These are phyloP conservation scores for Callospermophilus lateralis DNA, from an alignment of 2,113 vertebrate species.

Conservation along the genomic window DNA sequence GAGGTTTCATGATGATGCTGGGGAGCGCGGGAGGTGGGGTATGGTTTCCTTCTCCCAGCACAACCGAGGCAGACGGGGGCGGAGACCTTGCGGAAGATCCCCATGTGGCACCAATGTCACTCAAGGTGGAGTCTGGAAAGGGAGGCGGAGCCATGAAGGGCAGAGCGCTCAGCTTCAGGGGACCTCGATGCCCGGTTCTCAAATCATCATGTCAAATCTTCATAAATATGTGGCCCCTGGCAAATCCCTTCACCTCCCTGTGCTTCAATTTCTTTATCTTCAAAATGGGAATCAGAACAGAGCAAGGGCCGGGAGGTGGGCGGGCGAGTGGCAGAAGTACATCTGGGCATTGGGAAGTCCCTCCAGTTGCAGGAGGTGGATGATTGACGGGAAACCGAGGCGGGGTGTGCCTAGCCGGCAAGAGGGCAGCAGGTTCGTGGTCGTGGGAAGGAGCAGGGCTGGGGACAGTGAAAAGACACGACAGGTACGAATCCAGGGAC, in stretches of 20 bases:
- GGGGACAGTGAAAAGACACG: neutral
- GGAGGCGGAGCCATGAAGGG: fast-evolving
- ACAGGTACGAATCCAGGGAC: neutral
- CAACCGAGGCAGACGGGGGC: fast-evolving
- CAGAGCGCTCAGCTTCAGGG: neutral
- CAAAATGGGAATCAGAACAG: neutral
- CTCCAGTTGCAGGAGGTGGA: neutral
- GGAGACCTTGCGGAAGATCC: neutral
- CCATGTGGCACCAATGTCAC: too few relatives aligned
- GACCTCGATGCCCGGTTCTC: fast-evolving
- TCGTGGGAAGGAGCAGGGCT: neutral
- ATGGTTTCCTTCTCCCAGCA: neutral
- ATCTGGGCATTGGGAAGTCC: neutral
- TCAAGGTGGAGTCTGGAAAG: neutral
- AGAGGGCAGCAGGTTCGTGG: neutral
- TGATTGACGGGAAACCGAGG: neutral
- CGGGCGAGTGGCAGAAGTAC: neutral
- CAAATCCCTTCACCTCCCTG: neutral
- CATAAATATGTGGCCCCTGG: neutral
- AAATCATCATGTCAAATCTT: neutral
- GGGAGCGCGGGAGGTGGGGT: too few relatives aligned
- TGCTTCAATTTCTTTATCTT: neutral
- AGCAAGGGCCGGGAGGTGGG: neutral
- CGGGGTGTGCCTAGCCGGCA: neutral
- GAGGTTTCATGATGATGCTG: neutral